A percentile compares a stretch with the other conserved stretches of the same genome.
Conservation (phyloP, 2,113 vertebrate genomes). For the Dascyllus trimaculatus region DNA sequence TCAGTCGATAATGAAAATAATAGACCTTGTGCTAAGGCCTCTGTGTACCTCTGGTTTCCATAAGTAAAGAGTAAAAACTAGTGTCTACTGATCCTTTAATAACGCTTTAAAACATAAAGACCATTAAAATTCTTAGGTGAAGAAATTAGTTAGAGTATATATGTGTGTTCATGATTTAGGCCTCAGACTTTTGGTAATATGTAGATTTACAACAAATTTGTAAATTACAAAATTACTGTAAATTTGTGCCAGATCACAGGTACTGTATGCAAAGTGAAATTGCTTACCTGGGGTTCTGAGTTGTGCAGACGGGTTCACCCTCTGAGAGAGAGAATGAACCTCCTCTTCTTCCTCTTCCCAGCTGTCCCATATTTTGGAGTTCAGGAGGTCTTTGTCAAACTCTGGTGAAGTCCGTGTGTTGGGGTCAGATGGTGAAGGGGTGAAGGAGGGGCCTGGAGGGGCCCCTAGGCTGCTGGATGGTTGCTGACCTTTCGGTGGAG, state of each 20-base stretch:
- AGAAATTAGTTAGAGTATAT: too few species aligned
- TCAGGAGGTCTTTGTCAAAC: slow-evolving; percentile 79
- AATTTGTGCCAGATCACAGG: background rate
- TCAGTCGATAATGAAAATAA: too few species aligned
- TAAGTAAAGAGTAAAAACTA: too few species aligned
- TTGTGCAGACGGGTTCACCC: slow-evolving; percentile 55
- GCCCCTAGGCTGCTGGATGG: background rate
- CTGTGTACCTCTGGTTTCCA: background rate
- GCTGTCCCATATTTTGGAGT: slow-evolving; percentile 87
- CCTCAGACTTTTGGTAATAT: too few species aligned
- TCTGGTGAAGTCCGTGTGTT: background rate
- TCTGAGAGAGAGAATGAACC: slow-evolving; percentile 80
- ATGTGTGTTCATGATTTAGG: too few species aligned
- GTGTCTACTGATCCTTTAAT: too few species aligned
- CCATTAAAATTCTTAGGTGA: too few species aligned
- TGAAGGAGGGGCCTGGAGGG: background rate
- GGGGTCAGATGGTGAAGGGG: slow-evolving; percentile 18
- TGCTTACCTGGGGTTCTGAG: slow-evolving; percentile 87
- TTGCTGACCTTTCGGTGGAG: background rate
- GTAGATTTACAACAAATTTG: too few species aligned
- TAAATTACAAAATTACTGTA: background rate
- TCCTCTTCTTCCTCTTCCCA: slow-evolving; percentile 83
- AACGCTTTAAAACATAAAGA: too few species aligned
- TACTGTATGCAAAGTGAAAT: background rate
- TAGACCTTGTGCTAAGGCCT: background rate